Conservation (phyloP, 2,888 invertebrate genomes). For the Amphimallon solstitiale region DNA sequence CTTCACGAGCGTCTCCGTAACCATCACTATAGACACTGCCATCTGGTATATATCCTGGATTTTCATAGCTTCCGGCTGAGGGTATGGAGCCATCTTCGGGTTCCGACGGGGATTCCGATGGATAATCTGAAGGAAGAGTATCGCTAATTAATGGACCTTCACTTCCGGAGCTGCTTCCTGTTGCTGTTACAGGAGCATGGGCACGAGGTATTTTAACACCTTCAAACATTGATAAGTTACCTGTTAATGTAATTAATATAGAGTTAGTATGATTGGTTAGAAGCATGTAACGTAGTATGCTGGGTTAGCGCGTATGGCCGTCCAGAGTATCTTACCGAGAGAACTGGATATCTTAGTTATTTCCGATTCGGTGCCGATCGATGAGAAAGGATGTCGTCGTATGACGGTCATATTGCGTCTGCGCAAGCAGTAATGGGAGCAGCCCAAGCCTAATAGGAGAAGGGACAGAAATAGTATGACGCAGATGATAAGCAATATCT, state of each 20-base stretch:
- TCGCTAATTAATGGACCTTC: slow-evolving; percentile 84
- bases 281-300: slow-evolving; percentile 17
- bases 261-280: slow-evolving; percentile 38
- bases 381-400: slow-evolving; percentile 77
- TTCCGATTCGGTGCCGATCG: slow-evolving; percentile 75
- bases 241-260: slow-evolving; percentile 51
- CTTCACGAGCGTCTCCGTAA: slow-evolving; percentile 66
- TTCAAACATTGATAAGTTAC: slow-evolving; percentile 74
- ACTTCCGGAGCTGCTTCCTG: slow-evolving; percentile 75
- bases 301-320: slow-evolving; percentile 15
- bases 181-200: slow-evolving; percentile 76
- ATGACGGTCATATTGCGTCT: slow-evolving; percentile 83
- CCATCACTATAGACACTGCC: slow-evolving; percentile 77
- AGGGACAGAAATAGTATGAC: slow-evolving; percentile 90
- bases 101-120: slow-evolving; percentile 88
- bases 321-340: slow-evolving; percentile 63
- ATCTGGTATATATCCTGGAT: slow-evolving; percentile 79
- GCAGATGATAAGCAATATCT: slow-evolving; percentile 90
- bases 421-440: slow-evolving; percentile 89
- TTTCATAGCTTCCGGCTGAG: slow-evolving; percentile 76
- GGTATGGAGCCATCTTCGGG: slow-evolving; percentile 74
- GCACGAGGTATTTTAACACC: slow-evolving; percentile 91
- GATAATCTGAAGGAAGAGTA: slow-evolving; percentile 90
- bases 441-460: slow-evolving; percentile 85
- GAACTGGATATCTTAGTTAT: slow-evolving; percentile 83